These are phyloP conservation scores for Hiodon tergisus DNA, from an alignment of 2,113 vertebrate species.

Conservation along the genomic window DNA sequence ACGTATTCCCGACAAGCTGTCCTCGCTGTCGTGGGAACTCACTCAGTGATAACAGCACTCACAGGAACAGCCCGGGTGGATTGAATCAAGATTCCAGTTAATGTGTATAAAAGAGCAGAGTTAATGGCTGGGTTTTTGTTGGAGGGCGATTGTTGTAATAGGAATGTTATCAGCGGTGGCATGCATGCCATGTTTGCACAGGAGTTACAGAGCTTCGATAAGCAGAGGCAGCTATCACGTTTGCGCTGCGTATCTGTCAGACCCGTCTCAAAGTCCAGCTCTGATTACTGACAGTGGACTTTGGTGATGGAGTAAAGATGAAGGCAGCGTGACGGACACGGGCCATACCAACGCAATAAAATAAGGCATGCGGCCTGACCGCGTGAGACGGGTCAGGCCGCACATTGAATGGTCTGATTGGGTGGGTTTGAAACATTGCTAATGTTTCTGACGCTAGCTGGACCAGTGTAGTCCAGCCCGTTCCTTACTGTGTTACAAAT, in stretches of 20 bases:
- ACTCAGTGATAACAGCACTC: neutral
- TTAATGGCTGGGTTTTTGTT: neutral
- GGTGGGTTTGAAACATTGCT: neutral
- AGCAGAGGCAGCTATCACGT: constrained; percentile 19
- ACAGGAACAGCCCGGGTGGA: neutral
- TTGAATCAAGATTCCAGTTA: constrained; percentile 8
- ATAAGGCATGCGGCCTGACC: constrained; percentile 22
- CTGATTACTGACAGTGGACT: constrained; percentile 25
- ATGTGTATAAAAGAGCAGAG: constrained; percentile 6
- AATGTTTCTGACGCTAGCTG: neutral
- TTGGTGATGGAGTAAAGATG: constrained; percentile 22
- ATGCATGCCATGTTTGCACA: constrained; percentile 12
- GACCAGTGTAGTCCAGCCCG: too few species aligned
- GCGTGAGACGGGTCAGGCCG: too few species aligned
- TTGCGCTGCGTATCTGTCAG: constrained; percentile 12
- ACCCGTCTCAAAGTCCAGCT: constrained; percentile 30
- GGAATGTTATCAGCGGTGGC: constrained; percentile 28
- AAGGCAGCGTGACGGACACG: constrained; percentile 13
- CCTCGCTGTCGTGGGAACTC: neutral
- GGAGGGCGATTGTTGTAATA: constrained; percentile 24
- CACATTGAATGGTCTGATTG: too few species aligned
- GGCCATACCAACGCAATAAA: constrained; percentile 32
- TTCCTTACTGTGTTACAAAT: too few species aligned
- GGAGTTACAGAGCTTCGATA: constrained; percentile 5
- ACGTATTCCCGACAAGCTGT: neutral